phyloP scores from a whole-genome alignment of 1,140 invertebrate species.

The Atta texana region DNA sequence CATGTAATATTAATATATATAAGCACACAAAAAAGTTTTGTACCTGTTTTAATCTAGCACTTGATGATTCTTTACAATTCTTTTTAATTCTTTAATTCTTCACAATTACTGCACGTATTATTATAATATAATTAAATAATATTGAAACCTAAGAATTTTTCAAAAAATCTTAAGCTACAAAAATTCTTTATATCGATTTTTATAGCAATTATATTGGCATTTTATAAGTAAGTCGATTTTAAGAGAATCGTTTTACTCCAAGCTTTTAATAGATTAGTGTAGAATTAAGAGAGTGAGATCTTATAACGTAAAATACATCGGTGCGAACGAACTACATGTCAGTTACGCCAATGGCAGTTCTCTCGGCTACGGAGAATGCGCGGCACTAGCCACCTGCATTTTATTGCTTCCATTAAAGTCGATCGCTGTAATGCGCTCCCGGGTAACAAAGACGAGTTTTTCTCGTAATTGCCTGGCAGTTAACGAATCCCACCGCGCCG shows the following conservation, averaged over 20 bases:
- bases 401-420: slow-evolving; percentile 80
- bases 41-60: neutral
- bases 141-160: neutral
- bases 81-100: neutral
- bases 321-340: neutral
- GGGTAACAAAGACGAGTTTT: slow-evolving; percentile 77
- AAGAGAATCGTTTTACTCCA: neutral
- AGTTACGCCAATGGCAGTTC: slow-evolving; percentile 24
- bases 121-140: neutral
- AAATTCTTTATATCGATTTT: neutral
- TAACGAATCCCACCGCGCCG: slow-evolving; percentile 69
- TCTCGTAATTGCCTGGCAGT: slow-evolving; percentile 74
- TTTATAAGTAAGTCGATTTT: neutral
- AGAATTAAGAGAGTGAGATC: slow-evolving; percentile 14
- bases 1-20: neutral
- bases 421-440: slow-evolving; percentile 76
- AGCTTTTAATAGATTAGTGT: slow-evolving; percentile 1
- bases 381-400: slow-evolving; percentile 76
- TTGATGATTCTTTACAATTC: neutral
- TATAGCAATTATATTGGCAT: neutral
- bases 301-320: neutral
- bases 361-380: slow-evolving; percentile 48
- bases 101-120: neutral
- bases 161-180: neutral
- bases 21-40: neutral